Base-by-base conservation (phyloP, 2,797 vertebrate species). In the Molossus alvarezi region DNA sequence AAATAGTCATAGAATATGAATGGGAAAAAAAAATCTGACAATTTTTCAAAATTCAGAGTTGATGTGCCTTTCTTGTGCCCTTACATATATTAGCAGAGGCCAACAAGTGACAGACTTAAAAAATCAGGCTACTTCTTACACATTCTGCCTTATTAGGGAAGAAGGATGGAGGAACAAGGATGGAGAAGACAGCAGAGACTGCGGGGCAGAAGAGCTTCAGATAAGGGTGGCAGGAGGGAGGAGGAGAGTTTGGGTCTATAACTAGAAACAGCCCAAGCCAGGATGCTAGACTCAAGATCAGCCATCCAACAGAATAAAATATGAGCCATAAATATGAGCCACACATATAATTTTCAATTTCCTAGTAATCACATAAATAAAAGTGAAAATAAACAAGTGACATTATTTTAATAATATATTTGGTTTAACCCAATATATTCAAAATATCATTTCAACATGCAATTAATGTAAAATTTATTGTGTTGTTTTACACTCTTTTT, bases 1-100 rank as follows among this genome's bases (percentile, higher is more conserved):
- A 79, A 87, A 69, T 81, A 79, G 81, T 60, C 72, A 73, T 77
- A 92, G 60, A 51, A 37, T 77, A 76, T 33, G 15, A 94, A 57
- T n/a, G 57, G 33, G 33, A 62, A 72, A 65, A 73, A 80, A 57
- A 80, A 29, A 23, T 17, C 51, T 92, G 64, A 67, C 51, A 53
- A 45, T 27, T 90, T 94, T 25, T 29, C 79, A 51, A 45, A 53
- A n/a, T 51, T 92, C 27, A 23, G 27, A 84, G 25, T 53, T 51
- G 51, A 67, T 3, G 1, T 92, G 27, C 14, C 64, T 67, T 76
- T 62, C 67, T 60, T 51, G 10, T 67, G 41, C 57, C n/a, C 21
- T 53, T 85, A 48, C 27, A 94, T 85, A 94, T 85, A 62, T 80
- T 21, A 76, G 37, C 51, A 81, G 82, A 85, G 48, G 23, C 14